Conservation (phyloP, 2,797 vertebrate genomes). For the Argya squamiceps region DNA sequence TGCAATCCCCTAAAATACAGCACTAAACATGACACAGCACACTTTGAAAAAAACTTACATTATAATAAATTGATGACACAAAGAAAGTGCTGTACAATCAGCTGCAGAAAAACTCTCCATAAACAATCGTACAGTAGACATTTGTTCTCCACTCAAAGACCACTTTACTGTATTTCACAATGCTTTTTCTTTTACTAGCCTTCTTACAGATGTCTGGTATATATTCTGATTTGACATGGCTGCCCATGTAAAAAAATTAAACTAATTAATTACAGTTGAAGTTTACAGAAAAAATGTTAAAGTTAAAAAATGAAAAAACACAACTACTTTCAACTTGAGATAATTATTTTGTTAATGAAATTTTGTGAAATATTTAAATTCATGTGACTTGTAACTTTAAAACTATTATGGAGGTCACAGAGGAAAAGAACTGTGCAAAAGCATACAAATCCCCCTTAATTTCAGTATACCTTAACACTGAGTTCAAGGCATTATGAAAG, state of each 20-base stretch:
- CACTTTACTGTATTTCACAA: background rate
- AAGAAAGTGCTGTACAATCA: background rate
- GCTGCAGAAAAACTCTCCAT: background rate
- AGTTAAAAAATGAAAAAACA: background rate
- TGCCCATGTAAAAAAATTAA: background rate
- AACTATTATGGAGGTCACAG: background rate
- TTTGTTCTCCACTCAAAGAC: background rate
- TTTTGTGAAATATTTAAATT: background rate
- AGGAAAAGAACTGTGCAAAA: background rate
- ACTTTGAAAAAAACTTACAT: background rate
- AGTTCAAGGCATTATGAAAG: background rate
- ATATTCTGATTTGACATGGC: background rate
- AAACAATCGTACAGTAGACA: background rate
- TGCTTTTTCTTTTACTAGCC: background rate
- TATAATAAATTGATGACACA: conserved; percentile 3
- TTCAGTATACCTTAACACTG: background rate
- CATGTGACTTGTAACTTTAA: background rate
- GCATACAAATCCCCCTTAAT: background rate
- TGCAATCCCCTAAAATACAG: background rate
- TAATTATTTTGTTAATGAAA: background rate
- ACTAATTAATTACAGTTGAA: background rate
- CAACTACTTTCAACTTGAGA: background rate
- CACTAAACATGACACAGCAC: background rate
- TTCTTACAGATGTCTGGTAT: background rate
- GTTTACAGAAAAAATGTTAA: background rate